Evolutionary conservation across 2,113 vertebrate genomes (phyloP).

Genomic region (Melozone crissalis): DNA sequence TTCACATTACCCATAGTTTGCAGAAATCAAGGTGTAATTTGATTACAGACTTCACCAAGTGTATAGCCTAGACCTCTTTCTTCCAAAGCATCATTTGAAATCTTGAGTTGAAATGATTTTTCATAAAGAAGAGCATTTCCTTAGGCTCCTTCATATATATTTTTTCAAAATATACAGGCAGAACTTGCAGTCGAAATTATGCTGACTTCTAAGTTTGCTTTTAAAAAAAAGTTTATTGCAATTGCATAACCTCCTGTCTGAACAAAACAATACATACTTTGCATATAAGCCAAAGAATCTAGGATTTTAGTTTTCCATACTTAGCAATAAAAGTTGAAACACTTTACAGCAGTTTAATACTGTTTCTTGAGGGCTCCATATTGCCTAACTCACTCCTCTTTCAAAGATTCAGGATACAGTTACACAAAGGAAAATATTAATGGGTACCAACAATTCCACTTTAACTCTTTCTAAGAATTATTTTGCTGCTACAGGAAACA

Average conservation of each 20-base stretch:
- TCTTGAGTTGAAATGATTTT: background rate
- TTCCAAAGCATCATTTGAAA: background rate
- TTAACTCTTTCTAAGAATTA: slow-evolving; percentile 33
- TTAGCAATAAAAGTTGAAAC: slow-evolving; percentile 48
- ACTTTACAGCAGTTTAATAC: slow-evolving; percentile 15
- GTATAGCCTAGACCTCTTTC: background rate
- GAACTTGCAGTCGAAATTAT: background rate
- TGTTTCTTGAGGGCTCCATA: slow-evolving; percentile 9
- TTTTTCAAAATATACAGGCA: background rate
- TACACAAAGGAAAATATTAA: slow-evolving; percentile 19
- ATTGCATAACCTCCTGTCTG: background rate
- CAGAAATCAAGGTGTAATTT: background rate
- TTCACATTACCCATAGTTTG: background rate
- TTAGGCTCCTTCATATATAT: background rate
- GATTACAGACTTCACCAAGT: background rate
- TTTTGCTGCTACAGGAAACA: background rate
- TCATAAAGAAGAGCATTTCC: slow-evolving; percentile 20
- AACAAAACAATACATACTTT: slow-evolving; percentile 35
- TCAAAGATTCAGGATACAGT: slow-evolving; percentile 20
- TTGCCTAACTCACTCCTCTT: background rate
- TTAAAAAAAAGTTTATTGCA: background rate
- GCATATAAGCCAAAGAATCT: background rate
- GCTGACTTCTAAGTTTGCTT: slow-evolving; percentile 24
- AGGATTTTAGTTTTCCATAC: slow-evolving; percentile 47
- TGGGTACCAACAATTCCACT: slow-evolving; percentile 20